Evolutionary conservation across 1,140 invertebrate genomes (phyloP).

Genomic region (Papilio glaucus): DNA sequence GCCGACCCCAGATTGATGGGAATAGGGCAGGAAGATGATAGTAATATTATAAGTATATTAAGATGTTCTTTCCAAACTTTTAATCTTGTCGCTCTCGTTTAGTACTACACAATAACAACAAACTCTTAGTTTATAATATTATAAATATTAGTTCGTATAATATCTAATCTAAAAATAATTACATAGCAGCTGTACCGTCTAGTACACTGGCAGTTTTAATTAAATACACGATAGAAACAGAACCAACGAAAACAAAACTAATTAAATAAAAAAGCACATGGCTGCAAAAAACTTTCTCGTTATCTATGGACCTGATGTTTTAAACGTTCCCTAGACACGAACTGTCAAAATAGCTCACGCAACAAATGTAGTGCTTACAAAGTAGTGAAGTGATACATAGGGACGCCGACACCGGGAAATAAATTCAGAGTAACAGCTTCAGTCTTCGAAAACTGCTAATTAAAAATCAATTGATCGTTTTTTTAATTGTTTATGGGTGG

Average conservation of each 20-base stretch:
- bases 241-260: slow-evolving; percentile 1
- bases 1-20: no score
- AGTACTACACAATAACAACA: no score
- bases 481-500: neutral
- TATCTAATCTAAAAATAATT: slow-evolving; percentile 3
- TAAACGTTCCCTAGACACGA: slow-evolving; percentile 31
- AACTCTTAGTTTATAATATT: no score
- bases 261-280: neutral
- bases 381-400: neutral
- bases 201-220: neutral
- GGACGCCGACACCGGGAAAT: no score
- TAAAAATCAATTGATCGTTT: slow-evolving; percentile 3
- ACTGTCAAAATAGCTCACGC: slow-evolving; percentile 32
- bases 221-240: neutral
- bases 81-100: no score
- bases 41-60: no score
- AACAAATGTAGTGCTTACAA: slow-evolving; percentile 1
- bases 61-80: no score
- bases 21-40: no score
- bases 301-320: slow-evolving; percentile 11
- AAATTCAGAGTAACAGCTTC: neutral
- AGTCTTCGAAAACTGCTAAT: neutral
- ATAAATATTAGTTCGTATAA: no score
- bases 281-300: slow-evolving; percentile 21
- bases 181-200: neutral